Conservation (phyloP, 2,113 vertebrate genomes). For the Acanthochromis polyacanthus region DNA sequence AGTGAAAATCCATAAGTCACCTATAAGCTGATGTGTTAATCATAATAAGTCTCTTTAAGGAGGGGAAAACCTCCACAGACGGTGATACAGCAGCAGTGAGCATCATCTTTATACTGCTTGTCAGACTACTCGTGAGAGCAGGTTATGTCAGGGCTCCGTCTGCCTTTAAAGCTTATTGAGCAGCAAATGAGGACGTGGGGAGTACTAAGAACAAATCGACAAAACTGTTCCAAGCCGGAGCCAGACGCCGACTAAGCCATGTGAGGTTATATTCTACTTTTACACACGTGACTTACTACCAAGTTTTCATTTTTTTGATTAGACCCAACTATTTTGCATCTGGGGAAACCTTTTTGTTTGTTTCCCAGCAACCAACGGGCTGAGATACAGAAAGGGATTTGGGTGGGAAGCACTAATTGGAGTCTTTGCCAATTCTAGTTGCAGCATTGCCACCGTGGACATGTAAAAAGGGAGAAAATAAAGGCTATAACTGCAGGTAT, state of each 20-base stretch:
- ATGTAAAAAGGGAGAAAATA: background rate
- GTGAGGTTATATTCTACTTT: background rate
- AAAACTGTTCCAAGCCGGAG: background rate
- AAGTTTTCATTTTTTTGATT: background rate
- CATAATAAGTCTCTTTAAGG: too few relatives aligned
- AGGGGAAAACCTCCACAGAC: too few relatives aligned
- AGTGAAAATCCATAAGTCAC: too few relatives aligned
- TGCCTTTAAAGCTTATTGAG: background rate
- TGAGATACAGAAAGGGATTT: background rate
- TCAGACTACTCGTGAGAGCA: too few relatives aligned
- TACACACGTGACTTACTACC: background rate
- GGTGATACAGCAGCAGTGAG: too few relatives aligned
- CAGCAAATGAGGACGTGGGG: conserved; percentile 1
- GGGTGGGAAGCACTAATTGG: conserved; percentile 26
- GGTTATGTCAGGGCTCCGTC: too few relatives aligned
- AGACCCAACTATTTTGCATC: background rate
- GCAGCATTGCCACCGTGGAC: background rate
- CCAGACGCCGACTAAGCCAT: background rate
- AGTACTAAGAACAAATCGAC: background rate
- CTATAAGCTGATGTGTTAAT: too few relatives aligned
- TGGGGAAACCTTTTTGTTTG: background rate
- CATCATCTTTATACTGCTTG: too few relatives aligned
- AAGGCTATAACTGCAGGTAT: background rate
- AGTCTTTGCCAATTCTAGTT: background rate
- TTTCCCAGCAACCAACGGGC: background rate